Evolutionary conservation across 2,113 vertebrate genomes (phyloP).

Genomic region (Sturnira hondurensis): DNA sequence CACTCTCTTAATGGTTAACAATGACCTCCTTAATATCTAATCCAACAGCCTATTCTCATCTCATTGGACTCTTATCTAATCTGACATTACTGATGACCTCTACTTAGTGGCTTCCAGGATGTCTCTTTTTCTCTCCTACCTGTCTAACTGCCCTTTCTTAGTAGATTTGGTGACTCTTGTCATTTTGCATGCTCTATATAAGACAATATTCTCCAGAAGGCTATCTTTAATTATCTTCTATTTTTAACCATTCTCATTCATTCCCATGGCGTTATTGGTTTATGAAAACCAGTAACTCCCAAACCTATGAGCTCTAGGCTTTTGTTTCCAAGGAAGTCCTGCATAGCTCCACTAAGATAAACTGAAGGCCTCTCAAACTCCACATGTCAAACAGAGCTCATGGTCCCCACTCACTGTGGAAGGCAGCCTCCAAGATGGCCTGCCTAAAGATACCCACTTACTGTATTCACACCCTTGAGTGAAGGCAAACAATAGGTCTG

Average conservation of each 20-base stretch:
- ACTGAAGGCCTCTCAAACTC: background rate
- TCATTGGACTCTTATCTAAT: background rate
- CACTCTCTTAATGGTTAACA: background rate
- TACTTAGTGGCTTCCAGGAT: background rate
- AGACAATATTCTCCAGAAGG: background rate
- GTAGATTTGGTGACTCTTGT: background rate
- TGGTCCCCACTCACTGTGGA: background rate
- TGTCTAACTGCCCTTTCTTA: background rate
- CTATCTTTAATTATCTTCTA: background rate
- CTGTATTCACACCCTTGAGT: background rate
- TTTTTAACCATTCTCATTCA: background rate
- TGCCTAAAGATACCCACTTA: rapidly evolving
- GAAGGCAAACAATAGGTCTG: background rate
- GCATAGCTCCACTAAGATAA: background rate
- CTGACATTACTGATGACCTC: background rate
- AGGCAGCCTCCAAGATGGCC: background rate
- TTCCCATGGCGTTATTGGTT: background rate
- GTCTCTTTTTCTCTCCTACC: background rate
- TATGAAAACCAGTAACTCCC: background rate
- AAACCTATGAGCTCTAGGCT: background rate
- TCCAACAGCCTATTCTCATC: background rate
- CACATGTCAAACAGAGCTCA: background rate
- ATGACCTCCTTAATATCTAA: background rate
- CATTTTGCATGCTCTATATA: background rate
- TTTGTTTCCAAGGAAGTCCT: background rate